These are phyloP conservation scores for Halocaridina rubra DNA, from an alignment of 2,888 invertebrate species.

Conservation along the genomic window DNA sequence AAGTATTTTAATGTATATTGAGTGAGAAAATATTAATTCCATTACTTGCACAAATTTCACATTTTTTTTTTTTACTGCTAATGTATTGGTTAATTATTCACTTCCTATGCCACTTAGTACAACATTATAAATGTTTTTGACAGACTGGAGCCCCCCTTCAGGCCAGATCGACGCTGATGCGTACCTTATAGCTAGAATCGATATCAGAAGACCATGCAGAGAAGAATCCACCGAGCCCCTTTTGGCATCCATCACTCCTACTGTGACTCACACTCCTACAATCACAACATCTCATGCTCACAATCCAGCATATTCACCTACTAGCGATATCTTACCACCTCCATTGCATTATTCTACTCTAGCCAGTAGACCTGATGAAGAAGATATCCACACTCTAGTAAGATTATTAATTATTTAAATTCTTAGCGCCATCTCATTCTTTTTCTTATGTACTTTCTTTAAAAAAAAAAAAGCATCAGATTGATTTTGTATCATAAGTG, in stretches of 20 bases:
- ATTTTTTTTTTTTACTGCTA: no score
- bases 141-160: slow-evolving; percentile 5
- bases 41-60: no score
- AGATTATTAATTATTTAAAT: no score
- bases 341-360: slow-evolving; percentile 60
- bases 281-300: slow-evolving; percentile 48
- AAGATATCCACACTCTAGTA: slow-evolving; percentile 49
- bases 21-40: no score
- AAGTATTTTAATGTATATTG: no score
- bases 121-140: no score
- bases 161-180: slow-evolving; percentile 17
- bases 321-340: slow-evolving; percentile 27
- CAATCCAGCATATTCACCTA: slow-evolving; percentile 61
- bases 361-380: slow-evolving; percentile 56
- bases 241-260: slow-evolving; percentile 4
- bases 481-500: no score
- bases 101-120: no score
- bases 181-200: slow-evolving; percentile 43
- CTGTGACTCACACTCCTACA: slow-evolving; percentile 19
- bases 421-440: no score
- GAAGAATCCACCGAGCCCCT: slow-evolving; percentile 50
- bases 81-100: no score
- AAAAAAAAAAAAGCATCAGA: no score
- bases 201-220: slow-evolving; percentile 7
- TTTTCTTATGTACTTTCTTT: no score